Evolutionary conservation across 2,797 vertebrate genomes (phyloP), one percentile per base, ranked within the genome.

Genomic region (Lacerta viridis): DNA sequence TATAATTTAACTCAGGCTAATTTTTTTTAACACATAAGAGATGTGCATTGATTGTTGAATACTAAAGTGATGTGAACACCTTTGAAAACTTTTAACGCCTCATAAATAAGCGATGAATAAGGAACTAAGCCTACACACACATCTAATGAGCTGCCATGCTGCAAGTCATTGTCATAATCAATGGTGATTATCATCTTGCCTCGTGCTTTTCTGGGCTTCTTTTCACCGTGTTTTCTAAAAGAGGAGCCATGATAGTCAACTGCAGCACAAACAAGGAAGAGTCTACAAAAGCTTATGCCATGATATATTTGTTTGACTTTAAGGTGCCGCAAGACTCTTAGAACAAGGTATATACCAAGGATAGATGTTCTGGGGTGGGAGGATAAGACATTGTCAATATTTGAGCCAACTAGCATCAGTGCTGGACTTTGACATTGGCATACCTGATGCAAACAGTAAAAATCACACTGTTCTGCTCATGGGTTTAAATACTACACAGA

Each of bases 81-180:
- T 93, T 94, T 95, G 50, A 88, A 95, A 95, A 93, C 84, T 68
- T 93, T 95, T 92, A 83, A 69, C 71, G 93, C 84, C 61, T 92
- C 10, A 93, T 94, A 95, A 96, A 96, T 95, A 94, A 95, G 93
- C 84, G 95, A 94, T 92, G 92, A 93, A 92, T 81, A 92, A 94
- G 88, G 89, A 95, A 50, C 82, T 95, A 94, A 82, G 92, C 84
- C 91, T 55, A 55, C 50, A 84, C 87, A 80, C 89, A 87, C 90
- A 76, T 88, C 92, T 94, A 92, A 94, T 94, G 93, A 91, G 88
- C 87, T 94, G 87, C 88, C 72, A 87, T 90, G 79, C 87, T 83
- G 93, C 86, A 96, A 89, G 46, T 69, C 85, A 84, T 36, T 33
- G 33, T 81, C 88, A 88, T 2, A 78, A 89, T 92, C 87, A 93